A percentile compares a stretch with the other conserved stretches of the same genome.
Conservation (phyloP, 2,888 invertebrate species). For the Cartodere bifasciata region DNA sequence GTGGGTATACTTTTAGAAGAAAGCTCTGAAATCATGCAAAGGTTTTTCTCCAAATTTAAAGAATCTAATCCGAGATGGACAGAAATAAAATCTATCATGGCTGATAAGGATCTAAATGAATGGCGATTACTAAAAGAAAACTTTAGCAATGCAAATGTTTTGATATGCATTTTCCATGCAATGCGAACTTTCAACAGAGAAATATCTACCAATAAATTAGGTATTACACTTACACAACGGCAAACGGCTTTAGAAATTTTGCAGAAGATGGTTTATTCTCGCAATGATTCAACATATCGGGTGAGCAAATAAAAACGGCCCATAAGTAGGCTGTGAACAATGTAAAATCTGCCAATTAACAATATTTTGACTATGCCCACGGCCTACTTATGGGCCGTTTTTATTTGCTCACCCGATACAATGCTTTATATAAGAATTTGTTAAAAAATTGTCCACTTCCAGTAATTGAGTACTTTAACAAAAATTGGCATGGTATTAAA, state of each 20-base stretch:
- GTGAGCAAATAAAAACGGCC: no score
- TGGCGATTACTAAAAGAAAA: not conserved
- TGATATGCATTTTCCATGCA: not conserved
- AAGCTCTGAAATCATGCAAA: no score
- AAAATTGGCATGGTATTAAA: slow-evolving; percentile 13
- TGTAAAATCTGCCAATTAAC: no score
- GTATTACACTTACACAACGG: not conserved
- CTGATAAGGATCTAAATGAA: slow-evolving; percentile 16
- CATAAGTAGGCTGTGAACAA: no score
- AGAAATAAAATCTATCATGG: slow-evolving; percentile 14
- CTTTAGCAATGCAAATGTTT: not conserved
- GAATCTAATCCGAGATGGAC: slow-evolving; percentile 10
- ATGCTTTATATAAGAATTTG: slow-evolving; percentile 1
- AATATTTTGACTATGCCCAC: no score
- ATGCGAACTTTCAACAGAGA: not conserved
- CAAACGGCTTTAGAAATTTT: slow-evolving; percentile 1
- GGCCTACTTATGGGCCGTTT: no score
- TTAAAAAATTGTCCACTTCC: slow-evolving; percentile 7
- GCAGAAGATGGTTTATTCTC: slow-evolving; percentile 3
- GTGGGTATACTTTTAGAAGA: no score
- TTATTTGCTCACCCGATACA: no score
- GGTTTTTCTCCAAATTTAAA: slow-evolving; percentile 13
- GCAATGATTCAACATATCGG: no score
- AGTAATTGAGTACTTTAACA: slow-evolving; percentile 13
- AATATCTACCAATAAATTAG: not conserved